These are phyloP conservation scores for Calidris pygmaea DNA, from an alignment of 2,113 vertebrate species.

Conservation along the genomic window DNA sequence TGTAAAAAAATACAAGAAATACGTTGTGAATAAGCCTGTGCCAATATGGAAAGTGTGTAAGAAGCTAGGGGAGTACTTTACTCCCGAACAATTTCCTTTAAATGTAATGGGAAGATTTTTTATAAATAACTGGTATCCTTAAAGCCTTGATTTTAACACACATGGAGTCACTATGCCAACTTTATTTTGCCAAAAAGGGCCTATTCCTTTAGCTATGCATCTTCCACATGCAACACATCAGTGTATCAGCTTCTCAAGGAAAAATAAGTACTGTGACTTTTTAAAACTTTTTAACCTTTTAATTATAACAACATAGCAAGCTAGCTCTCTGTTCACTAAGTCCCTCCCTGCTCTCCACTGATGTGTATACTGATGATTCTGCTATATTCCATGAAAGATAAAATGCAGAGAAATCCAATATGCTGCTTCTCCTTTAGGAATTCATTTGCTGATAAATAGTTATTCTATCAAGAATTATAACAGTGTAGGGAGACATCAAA, in stretches of 20 bases:
- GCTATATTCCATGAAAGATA: neutral
- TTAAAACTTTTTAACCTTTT: neutral
- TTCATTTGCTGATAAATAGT: slow-evolving; percentile 43
- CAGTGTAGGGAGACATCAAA: slow-evolving; percentile 19
- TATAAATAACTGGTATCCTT: neutral
- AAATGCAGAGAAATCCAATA: slow-evolving; percentile 54
- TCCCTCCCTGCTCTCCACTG: neutral
- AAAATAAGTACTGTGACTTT: neutral
- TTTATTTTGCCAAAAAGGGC: neutral
- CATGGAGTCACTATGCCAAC: neutral
- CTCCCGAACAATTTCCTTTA: neutral
- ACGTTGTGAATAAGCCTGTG: neutral
- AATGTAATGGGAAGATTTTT: neutral
- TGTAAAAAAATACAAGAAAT: neutral
- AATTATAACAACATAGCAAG: neutral
- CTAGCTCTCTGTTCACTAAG: neutral
- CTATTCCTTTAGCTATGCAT: neutral
- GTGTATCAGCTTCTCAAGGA: neutral
- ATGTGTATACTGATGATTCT: neutral
- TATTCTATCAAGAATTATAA: slow-evolving; percentile 43
- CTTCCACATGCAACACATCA: neutral
- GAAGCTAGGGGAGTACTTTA: neutral
- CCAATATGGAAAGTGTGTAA: neutral
- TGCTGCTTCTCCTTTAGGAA: slow-evolving; percentile 9
- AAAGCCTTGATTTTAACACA: neutral